Evolutionary conservation across 2,797 vertebrate species (phyloP), one percentile per base, ranked within the genome.

Genomic region (Coccyzus lansbergi): DNA sequence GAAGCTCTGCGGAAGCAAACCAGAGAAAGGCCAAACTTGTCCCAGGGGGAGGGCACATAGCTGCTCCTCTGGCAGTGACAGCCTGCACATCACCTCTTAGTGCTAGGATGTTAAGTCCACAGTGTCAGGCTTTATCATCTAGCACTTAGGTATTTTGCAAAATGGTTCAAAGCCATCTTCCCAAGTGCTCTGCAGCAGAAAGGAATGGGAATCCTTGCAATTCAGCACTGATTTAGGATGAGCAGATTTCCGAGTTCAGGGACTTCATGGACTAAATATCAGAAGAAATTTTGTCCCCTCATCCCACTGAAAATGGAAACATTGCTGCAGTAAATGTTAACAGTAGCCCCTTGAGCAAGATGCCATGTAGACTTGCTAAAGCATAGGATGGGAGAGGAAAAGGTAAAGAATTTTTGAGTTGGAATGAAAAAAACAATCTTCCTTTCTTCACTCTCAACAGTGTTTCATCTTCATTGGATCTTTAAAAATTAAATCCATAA

Each of bases 301-400:
- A 0, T 19, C 17, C 58, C 16, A 19, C n/a, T 29, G 49, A 46
- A 56, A 58, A 67, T 2, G 3, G 62, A 55, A 87, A 78, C 44
- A 68, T 63, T 25, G 33, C 33, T 17, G 48, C 16, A 34, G n/a
- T 8, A 69, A 33, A 33, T 12, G 3, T 7, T 67, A 55, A 7
- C 56, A 60, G 36, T 24, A 81, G 13, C 36, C 18, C 7, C 20
- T 6, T 5, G 22, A 33, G 25, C 34, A 49, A 67, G 31, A 17
- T 33, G 55, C 22, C 38, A 6, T 26, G 48, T 1, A 31, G 16
- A 21, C 38, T 64, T n/a, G 19, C 12, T 60, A 48, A 71, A 71
- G 68, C 6, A 7, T 0, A 0, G 42, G 7, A 11, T 17, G 6
- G 14, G 46, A 86, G 10, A 69, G 28, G 26, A 52, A 59, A 77